Percentiles rank a stretch among this genome's conserved stretches.
Conservation (phyloP, 2,888 invertebrate species). For the Orchesellides sinensis region DNA sequence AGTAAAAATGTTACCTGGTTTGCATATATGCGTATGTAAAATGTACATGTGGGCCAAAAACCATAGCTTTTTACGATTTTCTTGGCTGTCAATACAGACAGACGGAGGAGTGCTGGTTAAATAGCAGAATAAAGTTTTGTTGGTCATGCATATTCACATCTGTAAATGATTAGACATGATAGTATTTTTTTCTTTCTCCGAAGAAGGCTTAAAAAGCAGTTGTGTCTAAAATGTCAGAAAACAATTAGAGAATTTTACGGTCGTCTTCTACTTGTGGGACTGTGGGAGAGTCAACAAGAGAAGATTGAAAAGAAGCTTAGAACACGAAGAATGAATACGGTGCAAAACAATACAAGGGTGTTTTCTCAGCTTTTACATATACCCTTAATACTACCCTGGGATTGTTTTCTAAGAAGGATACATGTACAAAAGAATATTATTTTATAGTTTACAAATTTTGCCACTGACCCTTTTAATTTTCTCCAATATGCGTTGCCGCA, state of each 20-base stretch:
- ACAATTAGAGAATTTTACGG: conserved; percentile 15
- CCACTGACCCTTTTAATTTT: conserved; percentile 12
- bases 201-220: not conserved
- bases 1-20: conserved; percentile 19
- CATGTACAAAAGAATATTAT: not conserved
- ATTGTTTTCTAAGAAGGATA: not conserved
- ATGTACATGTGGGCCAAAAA: not conserved
- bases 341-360: conserved; percentile 14
- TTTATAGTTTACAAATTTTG: not conserved
- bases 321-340: not conserved
- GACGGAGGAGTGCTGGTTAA: too few relatives aligned
- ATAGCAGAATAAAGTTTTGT: too few relatives aligned
- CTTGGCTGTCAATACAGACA: conserved; percentile 7
- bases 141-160: conserved; percentile 38
- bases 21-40: not conserved
- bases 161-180: conserved; percentile 30
- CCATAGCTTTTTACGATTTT: conserved; percentile 23
- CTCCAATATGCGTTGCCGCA: too few relatives aligned
- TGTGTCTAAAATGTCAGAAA: not conserved
- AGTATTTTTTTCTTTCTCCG: not conserved
- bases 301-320: not conserved
- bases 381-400: not conserved
- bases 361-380: not conserved
- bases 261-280: not conserved
- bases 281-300: not conserved